Evolutionary conservation across 2,888 invertebrate species (phyloP), one percentile per base, ranked within the genome.

Genomic region (Apoda limacodes): DNA sequence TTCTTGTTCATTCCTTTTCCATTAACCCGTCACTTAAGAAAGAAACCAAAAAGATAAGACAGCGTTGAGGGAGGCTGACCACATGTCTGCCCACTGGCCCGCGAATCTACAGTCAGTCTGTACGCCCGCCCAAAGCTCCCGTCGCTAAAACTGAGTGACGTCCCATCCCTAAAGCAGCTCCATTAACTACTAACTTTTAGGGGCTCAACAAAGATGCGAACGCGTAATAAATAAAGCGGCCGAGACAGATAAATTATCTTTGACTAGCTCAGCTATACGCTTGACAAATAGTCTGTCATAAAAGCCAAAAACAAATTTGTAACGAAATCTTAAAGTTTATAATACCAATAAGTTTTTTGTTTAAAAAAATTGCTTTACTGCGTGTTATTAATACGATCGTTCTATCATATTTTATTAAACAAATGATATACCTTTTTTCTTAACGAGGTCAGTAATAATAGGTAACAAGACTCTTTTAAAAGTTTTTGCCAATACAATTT

Each of bases 221-320:
- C 70, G 64, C 67, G 68, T 68, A 75, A 76, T 76, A 78, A 78
- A 76, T 78, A 76, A 76, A 70, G 67, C 65, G 63, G 62, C 66
- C 61, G 72, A 76, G 75, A 75, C 74, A 75, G 72, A 78, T 76
- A 76, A 76, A 76, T 78, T 76, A 76, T 74, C 70, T 76, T 76
- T 74, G 76, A 74, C 74, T 78, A 60, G 63, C 61, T 59, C 65
- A 66, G 61, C 65, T 70, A 63, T 60, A 67, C 66, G 61, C 62
- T 59, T 74, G 74, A 78, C 74, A 75, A 76, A 78, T 76, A 72
- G 66, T 68, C 69, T 70, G 74, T 74, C 76, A 74, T 74, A 75
- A 69, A 67, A 67, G 66, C 66, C 65, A 65, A 71, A 75, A 71
- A 70, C 69, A 72, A 74, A 72, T 70, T 75, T 70, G 64, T 65